Percentiles rank a stretch among this genome's conserved stretches.
phyloP scores from a whole-genome alignment of 2,888 invertebrate species.

The Tachina fera region DNA sequence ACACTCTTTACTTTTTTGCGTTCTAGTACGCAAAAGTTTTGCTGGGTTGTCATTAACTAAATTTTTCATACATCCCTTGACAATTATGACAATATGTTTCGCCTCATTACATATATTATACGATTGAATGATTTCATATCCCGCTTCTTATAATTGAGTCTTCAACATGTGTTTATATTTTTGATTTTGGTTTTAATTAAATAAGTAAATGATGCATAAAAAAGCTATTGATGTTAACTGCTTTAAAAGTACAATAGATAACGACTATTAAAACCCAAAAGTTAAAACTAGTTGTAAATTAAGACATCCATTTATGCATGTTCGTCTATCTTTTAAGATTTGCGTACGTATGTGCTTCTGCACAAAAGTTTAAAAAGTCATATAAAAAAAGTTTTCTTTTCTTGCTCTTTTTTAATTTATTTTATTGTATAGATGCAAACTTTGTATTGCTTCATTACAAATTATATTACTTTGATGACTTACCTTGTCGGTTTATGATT shows the following conservation, averaged over 20 bases:
- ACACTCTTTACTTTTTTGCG: too few relatives aligned
- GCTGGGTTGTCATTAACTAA: too few relatives aligned
- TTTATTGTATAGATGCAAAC: neutral
- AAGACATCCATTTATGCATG: neutral
- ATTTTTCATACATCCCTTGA: too few relatives aligned
- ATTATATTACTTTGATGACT: constrained; percentile 8
- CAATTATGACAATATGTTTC: too few relatives aligned
- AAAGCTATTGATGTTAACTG: neutral
- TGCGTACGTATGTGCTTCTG: neutral
- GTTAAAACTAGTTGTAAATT: neutral
- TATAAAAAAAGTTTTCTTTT: constrained; percentile 6
- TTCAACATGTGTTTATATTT: neutral
- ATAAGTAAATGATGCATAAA: neutral
- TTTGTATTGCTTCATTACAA: neutral
- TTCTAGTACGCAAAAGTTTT: too few relatives aligned
- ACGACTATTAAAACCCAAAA: neutral
- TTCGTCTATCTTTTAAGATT: neutral
- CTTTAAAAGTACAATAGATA: neutral
- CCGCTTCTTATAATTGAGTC: too few relatives aligned
- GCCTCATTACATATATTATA: too few relatives aligned
- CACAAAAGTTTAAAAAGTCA: neutral
- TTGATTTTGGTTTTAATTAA: neutral
- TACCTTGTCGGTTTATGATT: constrained; percentile 37
- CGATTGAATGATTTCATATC: too few relatives aligned
- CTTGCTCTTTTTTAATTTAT: neutral